phyloP scores from a whole-genome alignment of 2,797 vertebrate genomes.

The Sebastiscus albofasciatus region DNA sequence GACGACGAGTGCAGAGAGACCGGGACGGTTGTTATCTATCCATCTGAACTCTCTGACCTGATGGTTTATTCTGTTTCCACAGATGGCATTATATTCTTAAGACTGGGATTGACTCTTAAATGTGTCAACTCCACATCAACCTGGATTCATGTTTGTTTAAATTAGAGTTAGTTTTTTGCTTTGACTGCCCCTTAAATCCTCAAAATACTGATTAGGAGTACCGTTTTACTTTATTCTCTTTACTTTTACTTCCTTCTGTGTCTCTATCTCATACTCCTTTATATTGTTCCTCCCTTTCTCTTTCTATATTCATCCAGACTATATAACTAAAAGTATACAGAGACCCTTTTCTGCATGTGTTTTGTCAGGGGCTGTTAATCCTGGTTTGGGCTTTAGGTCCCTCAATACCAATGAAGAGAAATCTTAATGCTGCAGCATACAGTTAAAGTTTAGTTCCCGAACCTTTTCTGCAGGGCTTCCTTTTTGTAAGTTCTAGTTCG shows the following conservation, averaged over 20 bases:
- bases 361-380: not conserved
- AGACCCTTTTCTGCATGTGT: too few species aligned
- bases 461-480: too few species aligned
- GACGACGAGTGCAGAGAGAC: constrained; percentile 1
- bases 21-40: not conserved
- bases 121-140: not conserved
- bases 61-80: too few species aligned
- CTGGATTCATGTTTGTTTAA: not conserved
- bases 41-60: not conserved
- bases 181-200: not conserved
- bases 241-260: not conserved
- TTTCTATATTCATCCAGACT: too few species aligned
- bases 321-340: not conserved
- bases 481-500: too few species aligned
- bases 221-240: not conserved
- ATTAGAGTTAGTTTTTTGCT: not conserved
- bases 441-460: rapidly evolving
- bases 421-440: too few species aligned
- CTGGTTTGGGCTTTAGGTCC: not conserved
- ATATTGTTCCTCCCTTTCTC: too few species aligned
- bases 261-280: not conserved
- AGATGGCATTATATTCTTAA: not conserved
- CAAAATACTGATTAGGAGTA: too few species aligned
- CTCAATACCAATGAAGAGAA: not conserved
- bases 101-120: not conserved